phyloP scores from a whole-genome alignment of 2,797 vertebrate species.

The Pseudochirops cupreus region DNA sequence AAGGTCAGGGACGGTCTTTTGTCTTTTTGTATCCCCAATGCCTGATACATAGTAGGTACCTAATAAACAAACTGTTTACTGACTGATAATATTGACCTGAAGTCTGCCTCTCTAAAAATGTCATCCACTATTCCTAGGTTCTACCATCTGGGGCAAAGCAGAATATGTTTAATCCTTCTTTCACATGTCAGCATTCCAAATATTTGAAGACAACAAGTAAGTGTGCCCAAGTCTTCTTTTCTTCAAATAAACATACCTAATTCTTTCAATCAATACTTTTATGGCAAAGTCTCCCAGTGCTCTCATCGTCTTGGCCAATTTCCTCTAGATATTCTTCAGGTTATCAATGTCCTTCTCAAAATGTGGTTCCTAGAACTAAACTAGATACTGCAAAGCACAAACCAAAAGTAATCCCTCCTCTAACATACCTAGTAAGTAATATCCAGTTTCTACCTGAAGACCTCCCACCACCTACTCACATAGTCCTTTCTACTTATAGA shows the following conservation, averaged over 20 bases:
- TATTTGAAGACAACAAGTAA: background rate
- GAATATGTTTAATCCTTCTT: background rate
- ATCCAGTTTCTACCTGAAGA: no score
- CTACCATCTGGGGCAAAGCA: background rate
- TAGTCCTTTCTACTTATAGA: no score
- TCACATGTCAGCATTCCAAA: background rate
- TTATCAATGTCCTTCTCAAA: background rate
- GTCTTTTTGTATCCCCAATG: background rate
- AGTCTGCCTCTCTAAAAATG: background rate
- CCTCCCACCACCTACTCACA: no score
- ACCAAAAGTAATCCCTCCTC: background rate
- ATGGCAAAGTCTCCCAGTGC: background rate
- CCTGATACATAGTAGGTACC: background rate
- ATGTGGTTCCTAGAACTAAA: background rate
- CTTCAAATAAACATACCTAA: background rate
- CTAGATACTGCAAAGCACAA: background rate
- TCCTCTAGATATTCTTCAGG: background rate
- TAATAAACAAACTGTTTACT: background rate
- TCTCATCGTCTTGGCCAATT: background rate
- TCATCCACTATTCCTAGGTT: background rate
- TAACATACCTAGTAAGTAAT: background rate
- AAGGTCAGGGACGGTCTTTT: background rate
- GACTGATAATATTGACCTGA: background rate
- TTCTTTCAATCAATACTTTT: background rate
- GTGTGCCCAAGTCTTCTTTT: background rate